Evolutionary conservation across 2,113 vertebrate genomes (phyloP).

Genomic region (Tonatia bakeri): DNA sequence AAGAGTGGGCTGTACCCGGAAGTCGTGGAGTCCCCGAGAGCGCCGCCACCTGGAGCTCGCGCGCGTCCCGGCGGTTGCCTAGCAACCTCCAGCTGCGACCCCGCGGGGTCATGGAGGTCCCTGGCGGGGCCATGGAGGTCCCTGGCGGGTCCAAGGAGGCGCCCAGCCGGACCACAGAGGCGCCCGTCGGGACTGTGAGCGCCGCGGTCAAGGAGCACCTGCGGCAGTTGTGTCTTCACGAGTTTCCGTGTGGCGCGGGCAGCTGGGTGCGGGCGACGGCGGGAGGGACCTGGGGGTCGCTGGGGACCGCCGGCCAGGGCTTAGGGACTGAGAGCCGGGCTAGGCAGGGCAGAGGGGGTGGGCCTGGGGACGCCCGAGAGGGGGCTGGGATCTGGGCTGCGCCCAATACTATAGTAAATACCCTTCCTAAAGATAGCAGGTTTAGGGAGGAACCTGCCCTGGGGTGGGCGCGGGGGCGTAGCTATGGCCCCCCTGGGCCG

Average conservation of each 20-base stretch:
- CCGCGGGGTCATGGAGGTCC: background rate
- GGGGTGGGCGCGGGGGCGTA: too few species aligned
- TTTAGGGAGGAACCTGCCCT: background rate
- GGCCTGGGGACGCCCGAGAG: background rate
- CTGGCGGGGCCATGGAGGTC: fast-evolving
- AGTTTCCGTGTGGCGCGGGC: constrained; percentile 87
- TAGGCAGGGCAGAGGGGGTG: too few species aligned
- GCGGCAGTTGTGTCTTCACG: constrained; percentile 77
- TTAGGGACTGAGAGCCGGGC: fast-evolving
- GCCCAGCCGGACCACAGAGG: fast-evolving
- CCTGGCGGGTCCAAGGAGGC: fast-evolving
- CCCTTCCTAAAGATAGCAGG: too few species aligned
- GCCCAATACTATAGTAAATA: too few species aligned
- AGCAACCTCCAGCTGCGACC: background rate
- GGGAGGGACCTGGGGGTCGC: fast-evolving
- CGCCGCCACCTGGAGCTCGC: background rate
- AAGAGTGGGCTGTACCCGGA: fast-evolving
- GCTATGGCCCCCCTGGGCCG: background rate
- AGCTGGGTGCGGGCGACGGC: constrained; percentile 82
- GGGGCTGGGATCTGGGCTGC: background rate
- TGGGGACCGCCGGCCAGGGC: background rate
- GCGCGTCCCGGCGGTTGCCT: background rate
- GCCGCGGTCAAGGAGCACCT: constrained; percentile 80
- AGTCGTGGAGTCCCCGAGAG: fast-evolving
- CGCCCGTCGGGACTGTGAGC: background rate